Evolutionary conservation across 2,113 vertebrate genomes (phyloP).

Genomic region (Nettapus auritus): DNA sequence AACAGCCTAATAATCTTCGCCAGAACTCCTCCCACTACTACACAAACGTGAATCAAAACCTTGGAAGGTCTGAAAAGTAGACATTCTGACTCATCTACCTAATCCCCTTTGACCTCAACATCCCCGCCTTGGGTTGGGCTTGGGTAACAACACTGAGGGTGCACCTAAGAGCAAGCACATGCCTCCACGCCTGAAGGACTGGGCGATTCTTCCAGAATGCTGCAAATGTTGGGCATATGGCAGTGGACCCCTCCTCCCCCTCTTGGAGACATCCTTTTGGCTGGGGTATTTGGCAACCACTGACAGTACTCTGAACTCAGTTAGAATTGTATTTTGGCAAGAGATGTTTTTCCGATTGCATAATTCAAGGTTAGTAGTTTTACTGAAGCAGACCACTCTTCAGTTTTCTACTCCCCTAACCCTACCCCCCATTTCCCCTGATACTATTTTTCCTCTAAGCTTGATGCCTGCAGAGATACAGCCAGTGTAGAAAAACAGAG

Average conservation of each 20-base stretch:
- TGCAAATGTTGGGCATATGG: background rate
- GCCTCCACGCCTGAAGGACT: background rate
- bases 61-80: background rate
- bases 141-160: background rate
- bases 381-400: background rate
- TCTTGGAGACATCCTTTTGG: constrained; percentile 42
- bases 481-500: background rate
- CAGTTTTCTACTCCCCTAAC: background rate
- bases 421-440: background rate
- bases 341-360: constrained; percentile 33
- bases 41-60: background rate
- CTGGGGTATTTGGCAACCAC: constrained; percentile 54
- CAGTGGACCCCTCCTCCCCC: background rate
- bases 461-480: background rate
- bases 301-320: constrained; percentile 16
- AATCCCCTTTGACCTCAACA: background rate
- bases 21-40: constrained; percentile 56
- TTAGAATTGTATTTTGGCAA: constrained; percentile 25
- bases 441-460: background rate
- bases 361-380: constrained; percentile 60
- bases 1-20: constrained; percentile 44
- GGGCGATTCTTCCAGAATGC: background rate
- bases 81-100: background rate
- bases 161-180: background rate
- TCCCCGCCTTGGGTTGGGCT: background rate